phyloP scores from a whole-genome alignment of 2,797 vertebrate genomes.

The Phalloptychus januarius region DNA sequence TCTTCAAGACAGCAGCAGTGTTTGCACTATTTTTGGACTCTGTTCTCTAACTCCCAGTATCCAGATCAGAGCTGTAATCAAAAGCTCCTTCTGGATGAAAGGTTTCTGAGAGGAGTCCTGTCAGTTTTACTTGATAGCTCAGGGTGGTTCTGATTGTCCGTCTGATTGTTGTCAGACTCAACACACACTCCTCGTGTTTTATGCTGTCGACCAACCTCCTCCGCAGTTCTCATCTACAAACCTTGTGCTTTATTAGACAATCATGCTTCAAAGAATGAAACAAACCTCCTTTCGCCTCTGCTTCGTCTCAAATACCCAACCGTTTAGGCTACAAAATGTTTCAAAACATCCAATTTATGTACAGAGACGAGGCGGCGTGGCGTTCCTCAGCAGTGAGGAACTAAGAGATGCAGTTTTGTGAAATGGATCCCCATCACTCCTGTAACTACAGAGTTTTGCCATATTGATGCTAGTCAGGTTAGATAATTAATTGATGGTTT shows the following conservation, averaged over 20 bases:
- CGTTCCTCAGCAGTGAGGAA: constrained; percentile 8
- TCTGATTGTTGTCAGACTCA: constrained; percentile 48
- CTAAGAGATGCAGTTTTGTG: constrained; percentile 13
- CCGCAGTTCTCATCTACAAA: constrained; percentile 42
- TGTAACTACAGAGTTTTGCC: constrained; percentile 32
- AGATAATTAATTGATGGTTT: constrained; percentile 23
- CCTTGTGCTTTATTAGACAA: constrained; percentile 61
- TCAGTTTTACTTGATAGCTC: constrained; percentile 85
- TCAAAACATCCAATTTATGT: constrained; percentile 17
- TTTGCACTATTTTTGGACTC: constrained; percentile 86
- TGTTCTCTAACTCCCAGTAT: constrained; percentile 49
- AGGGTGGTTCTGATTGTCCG: constrained; percentile 83
- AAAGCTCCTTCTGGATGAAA: constrained; percentile 38
- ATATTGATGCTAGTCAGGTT: constrained; percentile 17
- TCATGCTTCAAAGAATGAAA: constrained; percentile 38
- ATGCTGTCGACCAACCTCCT: constrained; percentile 68
- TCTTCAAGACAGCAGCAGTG: constrained; percentile 68
- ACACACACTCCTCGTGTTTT: constrained; percentile 59
- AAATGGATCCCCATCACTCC: constrained; percentile 8
- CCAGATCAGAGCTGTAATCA: constrained; percentile 42
- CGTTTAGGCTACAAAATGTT: constrained; percentile 29
- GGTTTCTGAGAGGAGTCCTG: constrained; percentile 42
- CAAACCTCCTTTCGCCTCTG: constrained; percentile 28
- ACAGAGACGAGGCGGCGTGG: constrained; percentile 25
- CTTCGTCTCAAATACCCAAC: constrained; percentile 29